Percentiles rank a stretch among this genome's conserved stretches.
These are phyloP conservation scores for Oryzias melastigma DNA, from an alignment of 2,113 vertebrate genomes.

Conservation along the genomic window DNA sequence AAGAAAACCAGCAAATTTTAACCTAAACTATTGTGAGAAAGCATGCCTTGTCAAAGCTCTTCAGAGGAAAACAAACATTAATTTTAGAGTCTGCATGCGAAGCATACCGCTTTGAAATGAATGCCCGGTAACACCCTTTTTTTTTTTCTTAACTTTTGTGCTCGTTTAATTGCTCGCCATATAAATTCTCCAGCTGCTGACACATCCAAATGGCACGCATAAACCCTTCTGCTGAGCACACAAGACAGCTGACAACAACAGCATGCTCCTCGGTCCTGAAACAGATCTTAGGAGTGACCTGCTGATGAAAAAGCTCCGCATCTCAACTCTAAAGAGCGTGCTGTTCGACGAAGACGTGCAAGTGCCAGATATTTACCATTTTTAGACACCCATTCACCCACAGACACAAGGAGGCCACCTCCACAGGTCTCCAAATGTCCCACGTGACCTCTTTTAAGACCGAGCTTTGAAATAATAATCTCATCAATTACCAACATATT, in stretches of 20 bases:
- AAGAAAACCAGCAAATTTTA: no score
- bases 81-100: background rate
- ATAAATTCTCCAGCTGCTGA: conserved; percentile 56
- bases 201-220: conserved; percentile 24
- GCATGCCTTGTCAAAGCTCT: no score
- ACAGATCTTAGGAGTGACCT: conserved; percentile 11
- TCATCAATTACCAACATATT: conserved; percentile 58
- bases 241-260: conserved; percentile 9
- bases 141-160: conserved; percentile 10
- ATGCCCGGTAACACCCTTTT: conserved; percentile 10
- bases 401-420: conserved; percentile 33
- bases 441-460: conserved; percentile 27
- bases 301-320: conserved; percentile 6
- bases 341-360: background rate
- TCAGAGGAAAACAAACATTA: no score
- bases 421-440: conserved; percentile 43
- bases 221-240: conserved; percentile 36
- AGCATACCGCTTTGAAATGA: background rate
- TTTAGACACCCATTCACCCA: conserved; percentile 21
- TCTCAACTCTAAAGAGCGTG: background rate
- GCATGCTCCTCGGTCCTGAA: conserved; percentile 12
- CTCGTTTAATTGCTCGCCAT: conserved; percentile 12
- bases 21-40: no score
- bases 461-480: conserved; percentile 54
- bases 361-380: conserved; percentile 25